A percentile compares a stretch with the other conserved stretches of the same genome.
These are phyloP conservation scores for Heliothis virescens DNA, from an alignment of 1,140 invertebrate species.

Conservation along the genomic window DNA sequence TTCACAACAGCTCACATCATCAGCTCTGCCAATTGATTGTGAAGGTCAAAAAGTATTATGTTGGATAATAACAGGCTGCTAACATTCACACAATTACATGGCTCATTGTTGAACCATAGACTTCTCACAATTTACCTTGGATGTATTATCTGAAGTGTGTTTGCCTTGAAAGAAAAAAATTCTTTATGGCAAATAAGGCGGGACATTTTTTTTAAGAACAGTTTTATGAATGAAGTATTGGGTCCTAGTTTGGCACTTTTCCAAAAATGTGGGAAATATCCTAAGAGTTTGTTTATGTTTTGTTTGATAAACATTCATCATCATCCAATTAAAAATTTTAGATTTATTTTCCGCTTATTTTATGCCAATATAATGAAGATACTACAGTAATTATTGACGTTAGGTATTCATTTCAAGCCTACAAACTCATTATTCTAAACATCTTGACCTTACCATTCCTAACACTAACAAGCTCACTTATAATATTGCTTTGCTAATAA, in stretches of 20 bases:
- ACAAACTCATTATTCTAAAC: too few species aligned
- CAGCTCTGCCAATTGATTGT: slow-evolving; percentile 30
- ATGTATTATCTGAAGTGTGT: slow-evolving; percentile 32
- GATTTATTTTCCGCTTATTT: too few species aligned
- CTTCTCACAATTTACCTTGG: slow-evolving; percentile 43
- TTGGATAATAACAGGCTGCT: slow-evolving; percentile 25
- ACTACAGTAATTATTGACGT: too few species aligned
- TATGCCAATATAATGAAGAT: too few species aligned
- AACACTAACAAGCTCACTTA: too few species aligned
- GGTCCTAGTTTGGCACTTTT: background rate
- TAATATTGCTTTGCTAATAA: too few species aligned
- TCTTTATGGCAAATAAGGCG: background rate
- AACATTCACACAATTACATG: slow-evolving; percentile 44
- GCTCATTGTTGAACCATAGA: slow-evolving; percentile 44
- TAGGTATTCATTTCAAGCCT: too few species aligned
- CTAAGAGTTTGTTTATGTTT: slow-evolving; percentile 7
- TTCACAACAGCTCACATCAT: slow-evolving; percentile 25
- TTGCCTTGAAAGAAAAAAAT: slow-evolving; percentile 38
- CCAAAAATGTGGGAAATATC: background rate
- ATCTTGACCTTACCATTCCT: too few species aligned
- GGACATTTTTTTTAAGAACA: background rate
- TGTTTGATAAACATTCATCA: background rate
- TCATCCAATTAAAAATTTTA: too few species aligned
- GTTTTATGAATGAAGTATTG: background rate
- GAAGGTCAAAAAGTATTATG: slow-evolving; percentile 40